Base-by-base conservation (phyloP, 2,888 invertebrate genomes). In the Teinopalpus imperialis region DNA sequence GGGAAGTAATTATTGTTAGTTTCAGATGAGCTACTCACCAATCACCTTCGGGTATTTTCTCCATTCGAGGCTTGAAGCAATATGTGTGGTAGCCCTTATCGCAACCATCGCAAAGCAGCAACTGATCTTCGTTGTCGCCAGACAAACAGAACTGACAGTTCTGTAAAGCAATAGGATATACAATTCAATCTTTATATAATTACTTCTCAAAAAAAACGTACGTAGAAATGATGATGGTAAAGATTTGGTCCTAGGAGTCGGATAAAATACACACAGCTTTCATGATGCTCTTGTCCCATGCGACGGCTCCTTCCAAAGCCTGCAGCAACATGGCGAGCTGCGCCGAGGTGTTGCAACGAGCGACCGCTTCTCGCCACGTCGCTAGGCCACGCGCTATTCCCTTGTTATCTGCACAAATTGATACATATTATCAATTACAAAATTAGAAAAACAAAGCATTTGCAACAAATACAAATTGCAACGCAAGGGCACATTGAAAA, bases 261-360 rank as follows among this genome's bases (percentile, higher is more conserved):
- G 18, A 37, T 13, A 16, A 7, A 26, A 43, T 7, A 94, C 96
- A 93, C 91, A 98, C 98, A 89, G 98, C 98, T 92, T 98, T 98
- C 98, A 99, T 98, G 71, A 98, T 96, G 89, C 98, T 98, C 90
- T 98, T 98, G 87, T 99, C 98, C 99, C 99, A 99, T 24, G 98
- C 98, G 63, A 99, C 96, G 72, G 95, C 95, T 1, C 94, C 93
- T 74, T 98, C 97, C 56, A 99, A 88, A 63, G 96, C 95, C 66
- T 96, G 95, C 47, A 97, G 90, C 60, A 96, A 94, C 93, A 97
- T 94, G 13, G 66, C 65, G 3, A 66, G 53, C 71, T 98, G 98
- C 0, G 98, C 95, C 0, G 97, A 94, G 0, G 97, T 97, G 63
- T 92, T 93, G 31, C 97, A 94, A 36, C 94, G 92, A 0, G 92